Percentiles rank a stretch among this genome's conserved stretches.
Conservation (phyloP, 2,797 vertebrate genomes). For the Ambastaia sidthimunki region DNA sequence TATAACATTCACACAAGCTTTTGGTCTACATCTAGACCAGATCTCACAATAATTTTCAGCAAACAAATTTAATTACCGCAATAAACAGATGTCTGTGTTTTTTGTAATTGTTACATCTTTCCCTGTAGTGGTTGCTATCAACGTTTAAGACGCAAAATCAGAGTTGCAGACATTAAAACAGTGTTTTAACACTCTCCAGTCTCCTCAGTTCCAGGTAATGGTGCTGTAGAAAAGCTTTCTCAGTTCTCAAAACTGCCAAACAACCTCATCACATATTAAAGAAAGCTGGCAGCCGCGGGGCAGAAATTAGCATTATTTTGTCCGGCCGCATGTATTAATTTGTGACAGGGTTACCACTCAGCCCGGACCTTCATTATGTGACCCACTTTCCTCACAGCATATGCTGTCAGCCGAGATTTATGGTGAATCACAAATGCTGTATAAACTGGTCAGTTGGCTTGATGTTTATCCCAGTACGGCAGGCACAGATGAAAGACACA, state of each 20-base stretch:
- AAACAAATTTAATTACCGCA: too few relatives aligned
- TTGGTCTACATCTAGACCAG: too few relatives aligned
- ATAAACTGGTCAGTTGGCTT: conserved; percentile 2
- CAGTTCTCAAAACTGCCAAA: conserved; percentile 1
- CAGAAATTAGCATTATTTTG: conserved; percentile 48
- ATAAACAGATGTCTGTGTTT: too few relatives aligned
- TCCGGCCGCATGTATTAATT: conserved; percentile 50
- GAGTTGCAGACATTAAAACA: background rate
- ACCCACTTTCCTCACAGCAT: conserved; percentile 29
- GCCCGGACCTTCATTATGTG: conserved; percentile 11
- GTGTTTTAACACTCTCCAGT: background rate
- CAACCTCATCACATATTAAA: conserved; percentile 50
- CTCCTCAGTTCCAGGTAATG: background rate
- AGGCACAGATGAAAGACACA: conserved; percentile 30
- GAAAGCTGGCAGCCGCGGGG: conserved; percentile 41
- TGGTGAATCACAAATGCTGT: background rate
- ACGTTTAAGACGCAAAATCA: background rate
- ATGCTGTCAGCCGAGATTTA: conserved; percentile 32
- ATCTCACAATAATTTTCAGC: too few relatives aligned
- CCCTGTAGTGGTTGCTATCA: background rate
- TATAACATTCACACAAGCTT: too few relatives aligned
- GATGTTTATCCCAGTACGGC: conserved; percentile 45
- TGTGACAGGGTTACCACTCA: conserved; percentile 38
- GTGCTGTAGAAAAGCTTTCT: conserved; percentile 3
- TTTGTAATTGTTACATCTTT: too few relatives aligned